phyloP scores from a whole-genome alignment of 2,888 invertebrate species.

The Chymomyza procnemis region DNA sequence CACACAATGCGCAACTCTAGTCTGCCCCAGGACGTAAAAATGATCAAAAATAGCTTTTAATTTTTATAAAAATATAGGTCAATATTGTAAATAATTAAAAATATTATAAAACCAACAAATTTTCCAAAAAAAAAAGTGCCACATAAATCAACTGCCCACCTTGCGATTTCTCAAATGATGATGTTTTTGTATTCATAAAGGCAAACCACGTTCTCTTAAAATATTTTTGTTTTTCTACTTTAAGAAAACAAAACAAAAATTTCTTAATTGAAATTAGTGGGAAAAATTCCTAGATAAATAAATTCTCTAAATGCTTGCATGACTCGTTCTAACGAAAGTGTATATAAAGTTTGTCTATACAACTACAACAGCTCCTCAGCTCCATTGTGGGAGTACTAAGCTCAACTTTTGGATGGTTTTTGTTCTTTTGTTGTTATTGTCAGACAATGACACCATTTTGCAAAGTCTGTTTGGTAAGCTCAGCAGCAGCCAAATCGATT shows the following conservation, averaged over 20 bases:
- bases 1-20: too few relatives aligned
- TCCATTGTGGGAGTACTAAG: too few relatives aligned
- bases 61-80: too few relatives aligned
- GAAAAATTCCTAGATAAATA: background rate
- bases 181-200: background rate
- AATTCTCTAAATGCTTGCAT: background rate
- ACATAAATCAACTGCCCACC: background rate
- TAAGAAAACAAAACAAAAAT: background rate
- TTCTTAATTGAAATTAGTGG: background rate
- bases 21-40: too few relatives aligned
- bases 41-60: too few relatives aligned
- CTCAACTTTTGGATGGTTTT: background rate
- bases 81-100: too few relatives aligned
- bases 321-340: background rate
- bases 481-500: background rate
- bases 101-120: too few relatives aligned
- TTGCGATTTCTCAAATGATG: background rate
- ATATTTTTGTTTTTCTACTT: background rate
- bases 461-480: background rate
- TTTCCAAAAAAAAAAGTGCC: background rate
- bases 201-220: background rate
- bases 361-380: too few relatives aligned
- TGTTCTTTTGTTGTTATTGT: background rate
- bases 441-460: background rate
- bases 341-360: background rate